These are phyloP conservation scores for Amblyornis subalaris DNA, from an alignment of 2,113 vertebrate genomes.

Conservation along the genomic window DNA sequence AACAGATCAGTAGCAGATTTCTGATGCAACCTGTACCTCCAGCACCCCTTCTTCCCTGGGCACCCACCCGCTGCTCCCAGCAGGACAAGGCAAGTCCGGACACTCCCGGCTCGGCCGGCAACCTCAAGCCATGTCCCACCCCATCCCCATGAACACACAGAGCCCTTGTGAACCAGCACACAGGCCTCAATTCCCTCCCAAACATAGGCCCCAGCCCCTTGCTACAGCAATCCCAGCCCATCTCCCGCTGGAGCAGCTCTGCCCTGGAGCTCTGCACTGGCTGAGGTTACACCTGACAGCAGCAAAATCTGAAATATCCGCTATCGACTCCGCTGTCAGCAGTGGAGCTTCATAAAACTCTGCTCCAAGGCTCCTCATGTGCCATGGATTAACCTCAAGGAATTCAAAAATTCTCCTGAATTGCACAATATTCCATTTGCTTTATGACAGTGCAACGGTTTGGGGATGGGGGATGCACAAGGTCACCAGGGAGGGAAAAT, in stretches of 20 bases:
- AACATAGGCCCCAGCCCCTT: background rate
- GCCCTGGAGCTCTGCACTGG: background rate
- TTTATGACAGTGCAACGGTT: accelerated
- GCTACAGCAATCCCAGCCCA: background rate
- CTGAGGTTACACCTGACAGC: background rate
- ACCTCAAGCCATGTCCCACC: background rate
- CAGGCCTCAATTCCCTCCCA: background rate
- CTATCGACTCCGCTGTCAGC: background rate
- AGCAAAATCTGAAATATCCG: background rate
- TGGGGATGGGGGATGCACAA: background rate
- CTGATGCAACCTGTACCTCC: background rate
- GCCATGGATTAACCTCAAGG: background rate
- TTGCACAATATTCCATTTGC: background rate
- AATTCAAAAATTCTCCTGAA: background rate
- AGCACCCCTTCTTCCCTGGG: background rate
- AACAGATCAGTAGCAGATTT: background rate
- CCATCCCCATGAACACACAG: background rate
- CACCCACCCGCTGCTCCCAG: background rate
- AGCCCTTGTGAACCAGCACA: background rate
- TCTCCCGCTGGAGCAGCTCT: background rate
- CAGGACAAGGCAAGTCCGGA: background rate
- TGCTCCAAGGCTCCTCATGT: background rate
- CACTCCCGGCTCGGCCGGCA: background rate
- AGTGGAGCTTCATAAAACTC: background rate
- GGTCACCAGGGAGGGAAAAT: background rate